These are phyloP conservation scores for Hippocampus kuda DNA, from an alignment of 2,797 vertebrate genomes.

Conservation along the genomic window DNA sequence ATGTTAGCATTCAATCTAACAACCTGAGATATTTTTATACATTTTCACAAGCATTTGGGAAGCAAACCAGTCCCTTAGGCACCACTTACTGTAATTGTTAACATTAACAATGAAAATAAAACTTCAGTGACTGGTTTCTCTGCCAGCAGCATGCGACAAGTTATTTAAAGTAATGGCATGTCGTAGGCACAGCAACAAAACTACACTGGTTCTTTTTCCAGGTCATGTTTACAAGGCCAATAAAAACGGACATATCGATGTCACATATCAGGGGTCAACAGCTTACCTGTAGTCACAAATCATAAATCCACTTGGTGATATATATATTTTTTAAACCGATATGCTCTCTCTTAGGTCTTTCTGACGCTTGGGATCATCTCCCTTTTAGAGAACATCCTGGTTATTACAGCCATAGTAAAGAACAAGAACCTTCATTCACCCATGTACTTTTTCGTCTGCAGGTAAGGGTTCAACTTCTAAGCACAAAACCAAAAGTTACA, in stretches of 20 bases:
- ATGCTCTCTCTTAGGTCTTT: conserved; percentile 65
- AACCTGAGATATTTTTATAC: neutral
- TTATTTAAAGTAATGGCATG: neutral
- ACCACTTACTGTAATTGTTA: neutral
- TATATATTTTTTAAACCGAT: neutral
- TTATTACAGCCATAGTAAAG: conserved; percentile 85
- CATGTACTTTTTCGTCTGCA: conserved; percentile 88
- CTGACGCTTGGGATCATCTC: conserved; percentile 88
- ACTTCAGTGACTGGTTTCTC: neutral
- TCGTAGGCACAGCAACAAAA: no score
- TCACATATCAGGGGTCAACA: no score
- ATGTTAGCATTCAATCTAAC: no score
- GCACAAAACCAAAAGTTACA: neutral
- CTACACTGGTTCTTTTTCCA: no score
- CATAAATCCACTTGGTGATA: neutral
- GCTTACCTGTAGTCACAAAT: neutral
- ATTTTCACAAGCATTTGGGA: neutral
- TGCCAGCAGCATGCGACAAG: neutral
- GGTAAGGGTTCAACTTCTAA: conserved; percentile 26
- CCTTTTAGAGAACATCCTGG: conserved; percentile 87
- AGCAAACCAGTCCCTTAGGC: neutral
- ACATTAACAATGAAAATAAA: neutral
- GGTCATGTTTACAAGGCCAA: no score
- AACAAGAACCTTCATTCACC: conserved; percentile 97
- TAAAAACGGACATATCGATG: no score